A percentile compares a stretch with the other conserved stretches of the same genome.
These are phyloP conservation scores for Laupala kohalensis DNA, from an alignment of 1,140 invertebrate species.

Conservation along the genomic window DNA sequence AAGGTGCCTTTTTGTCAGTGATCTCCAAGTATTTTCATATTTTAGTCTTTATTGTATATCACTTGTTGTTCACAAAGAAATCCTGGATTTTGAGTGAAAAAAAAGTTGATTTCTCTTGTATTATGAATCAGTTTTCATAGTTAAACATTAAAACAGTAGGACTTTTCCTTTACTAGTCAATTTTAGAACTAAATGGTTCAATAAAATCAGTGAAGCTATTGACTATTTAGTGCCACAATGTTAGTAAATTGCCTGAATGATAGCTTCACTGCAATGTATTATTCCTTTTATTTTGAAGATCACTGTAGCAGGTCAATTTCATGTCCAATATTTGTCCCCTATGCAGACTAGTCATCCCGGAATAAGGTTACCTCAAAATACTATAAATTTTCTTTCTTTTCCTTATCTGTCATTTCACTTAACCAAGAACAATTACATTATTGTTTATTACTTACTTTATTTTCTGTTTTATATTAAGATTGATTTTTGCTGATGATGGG, in stretches of 20 bases:
- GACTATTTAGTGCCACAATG: neutral
- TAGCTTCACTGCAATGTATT: neutral
- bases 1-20: neutral
- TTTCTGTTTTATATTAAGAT: neutral
- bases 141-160: neutral
- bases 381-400: neutral
- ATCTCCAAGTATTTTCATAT: neutral
- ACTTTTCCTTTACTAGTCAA: neutral
- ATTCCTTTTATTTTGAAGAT: no score
- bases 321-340: no score
- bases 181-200: neutral
- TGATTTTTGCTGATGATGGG: neutral
- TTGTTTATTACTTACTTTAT: neutral
- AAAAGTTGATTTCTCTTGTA: neutral
- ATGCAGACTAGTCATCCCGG: no score
- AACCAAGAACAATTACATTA: neutral
- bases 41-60: neutral
- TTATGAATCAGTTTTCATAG: neutral
- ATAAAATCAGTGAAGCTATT: neutral
- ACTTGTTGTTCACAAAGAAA: neutral
- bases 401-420: neutral
- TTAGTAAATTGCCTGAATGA: neutral
- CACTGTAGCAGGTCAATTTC: no score
- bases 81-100: neutral
- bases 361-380: no score